Evolutionary conservation across 2,797 vertebrate genomes (phyloP), one percentile per base, ranked within the genome.

Genomic region (Muraenolepis orangiensis): DNA sequence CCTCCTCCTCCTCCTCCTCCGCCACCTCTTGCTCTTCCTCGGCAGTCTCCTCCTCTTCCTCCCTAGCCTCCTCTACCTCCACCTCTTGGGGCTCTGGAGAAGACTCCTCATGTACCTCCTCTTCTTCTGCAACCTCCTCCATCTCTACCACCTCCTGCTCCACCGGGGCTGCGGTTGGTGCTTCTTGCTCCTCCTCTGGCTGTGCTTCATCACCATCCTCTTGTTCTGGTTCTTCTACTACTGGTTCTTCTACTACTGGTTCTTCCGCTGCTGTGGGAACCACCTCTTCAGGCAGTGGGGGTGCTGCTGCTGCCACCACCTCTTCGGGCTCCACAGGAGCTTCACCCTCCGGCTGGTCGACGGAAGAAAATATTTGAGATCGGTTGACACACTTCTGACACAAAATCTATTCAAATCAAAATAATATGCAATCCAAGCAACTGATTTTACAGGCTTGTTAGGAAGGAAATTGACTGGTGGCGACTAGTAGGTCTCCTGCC

Each of bases 91-190:
- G n/a, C n/a, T n/a, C n/a, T n/a, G n/a, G n/a, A n/a, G n/a, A n/a
- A n/a, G n/a, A n/a, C n/a, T n/a, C 71, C 23, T 28, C 76, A 28
- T 8, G 6, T 26, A 38, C 14, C 32, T 51, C 71, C 31, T 51
- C 76, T 36, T 71, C 81, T 46, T 69, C 42, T n/a, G 66, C 77
- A 40, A 16, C n/a, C 6, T 87, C 82, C 32, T 86, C 85, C 76
- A 66, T 75, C 61, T 46, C 36, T 26, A 23, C 51, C 7, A 64
- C 70, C 67, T 84, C 84, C 75, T 79, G 71, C 72, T 88, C 82
- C 0, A 73, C 51, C n/a, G 51, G 51, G n/a, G 51, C 51, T 11
- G n/a, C 51, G 51, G 51, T 20, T 7, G 51, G 20, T n/a, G 51
- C 20, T 23, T n/a, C 51, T 11, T 1, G 20, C 51, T 64, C 57